Evolutionary conservation across 2,797 vertebrate species (phyloP), one percentile per base, ranked within the genome.

Genomic region (Oophaga sylvatica): DNA sequence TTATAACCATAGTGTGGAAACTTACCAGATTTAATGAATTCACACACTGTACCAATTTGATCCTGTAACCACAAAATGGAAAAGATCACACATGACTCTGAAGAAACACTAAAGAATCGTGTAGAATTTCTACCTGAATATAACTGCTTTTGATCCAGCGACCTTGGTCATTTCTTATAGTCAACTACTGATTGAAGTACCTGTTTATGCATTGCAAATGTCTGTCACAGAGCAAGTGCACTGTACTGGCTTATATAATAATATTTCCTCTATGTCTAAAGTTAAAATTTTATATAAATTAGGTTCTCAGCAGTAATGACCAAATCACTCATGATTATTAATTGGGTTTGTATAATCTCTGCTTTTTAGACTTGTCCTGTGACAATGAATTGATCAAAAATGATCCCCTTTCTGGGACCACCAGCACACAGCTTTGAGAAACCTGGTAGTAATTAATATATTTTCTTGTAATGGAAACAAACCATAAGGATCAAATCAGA

Each of bases 21-120:
- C 41, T 82, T 57, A 89, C 80, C 84, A 89, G 20, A 80, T 86
- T 83, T 82, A 77, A 89, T 89, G 84, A 86, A 83, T 89, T 89
- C 84, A 65, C 29, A 87, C 80, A 89, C 80, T 89, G 88, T 87
- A 87, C 75, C 75, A 83, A 80, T 80, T 62, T 79, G 63, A 89
- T 83, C 84, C 65, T 80, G 41, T 29, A 13, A 83, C 88, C 84
- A 80, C 88, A 89, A 83, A 76, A 86, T 86, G 84, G 88, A 87
- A 89, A 89, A 86, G 84, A 83, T 84, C 88, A 89, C 88, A 89
- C 88, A 87, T 73, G 88, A 71, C 82, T 86, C 56, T 80, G 41
- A 83, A 83, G 80, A 41, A 86, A 83, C 53, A 71, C 62, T 83
- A 65, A 68, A 83, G 53, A 60, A 41, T 68, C 45, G 35, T 81